Evolutionary conservation across 2,113 vertebrate genomes (phyloP).

Genomic region (Mystacornis crossleyi): DNA sequence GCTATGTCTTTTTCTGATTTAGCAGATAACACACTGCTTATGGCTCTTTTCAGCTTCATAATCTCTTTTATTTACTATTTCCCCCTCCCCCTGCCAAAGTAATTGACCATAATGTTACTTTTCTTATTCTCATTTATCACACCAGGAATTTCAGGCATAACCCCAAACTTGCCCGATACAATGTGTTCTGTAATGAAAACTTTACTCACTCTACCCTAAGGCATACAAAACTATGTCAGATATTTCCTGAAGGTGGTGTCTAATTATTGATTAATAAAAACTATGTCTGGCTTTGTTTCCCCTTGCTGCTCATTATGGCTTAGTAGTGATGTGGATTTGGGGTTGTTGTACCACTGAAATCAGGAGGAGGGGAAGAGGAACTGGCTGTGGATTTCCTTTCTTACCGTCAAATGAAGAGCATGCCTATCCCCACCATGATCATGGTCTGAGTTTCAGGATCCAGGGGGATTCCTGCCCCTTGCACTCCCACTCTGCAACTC

Average conservation of each 20-base stretch:
- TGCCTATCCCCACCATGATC: background rate
- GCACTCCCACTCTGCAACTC: background rate
- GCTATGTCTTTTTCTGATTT: background rate
- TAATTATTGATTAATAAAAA: background rate
- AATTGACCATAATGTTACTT: background rate
- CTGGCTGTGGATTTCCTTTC: background rate
- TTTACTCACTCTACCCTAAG: background rate
- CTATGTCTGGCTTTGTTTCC: background rate
- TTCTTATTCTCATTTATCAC: background rate
- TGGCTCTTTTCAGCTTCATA: background rate
- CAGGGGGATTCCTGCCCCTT: background rate
- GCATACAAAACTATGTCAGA: background rate
- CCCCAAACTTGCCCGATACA: background rate
- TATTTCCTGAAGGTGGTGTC: background rate
- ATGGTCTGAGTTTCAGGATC: background rate
- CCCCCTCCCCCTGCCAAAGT: background rate
- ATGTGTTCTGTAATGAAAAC: background rate
- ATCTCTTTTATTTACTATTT: background rate
- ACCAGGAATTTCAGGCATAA: background rate
- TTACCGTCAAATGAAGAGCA: accelerated
- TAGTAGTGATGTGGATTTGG: background rate
- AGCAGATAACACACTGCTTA: background rate
- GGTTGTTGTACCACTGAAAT: background rate
- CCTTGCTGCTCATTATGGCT: background rate
- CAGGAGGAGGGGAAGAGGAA: background rate